Evolutionary conservation across 2,113 vertebrate species (phyloP).

Genomic region (Nematolebias whitei): DNA sequence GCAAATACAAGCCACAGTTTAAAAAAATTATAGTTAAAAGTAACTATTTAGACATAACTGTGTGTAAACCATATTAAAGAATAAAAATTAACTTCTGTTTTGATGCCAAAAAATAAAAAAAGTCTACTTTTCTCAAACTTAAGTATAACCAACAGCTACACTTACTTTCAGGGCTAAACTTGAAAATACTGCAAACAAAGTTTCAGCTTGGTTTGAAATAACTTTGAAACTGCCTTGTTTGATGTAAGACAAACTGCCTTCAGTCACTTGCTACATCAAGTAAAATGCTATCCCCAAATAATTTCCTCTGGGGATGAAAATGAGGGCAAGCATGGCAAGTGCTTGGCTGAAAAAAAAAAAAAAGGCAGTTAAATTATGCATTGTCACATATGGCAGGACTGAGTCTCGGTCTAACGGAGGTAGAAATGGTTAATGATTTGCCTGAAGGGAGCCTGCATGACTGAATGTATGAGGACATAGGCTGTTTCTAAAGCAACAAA

Average conservation of each 20-base stretch:
- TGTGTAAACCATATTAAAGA: not conserved
- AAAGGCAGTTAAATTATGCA: slow-evolving; percentile 79
- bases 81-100: not conserved
- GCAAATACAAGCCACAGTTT: not conserved
- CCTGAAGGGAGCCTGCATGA: slow-evolving; percentile 65
- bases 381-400: slow-evolving; percentile 76
- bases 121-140: not conserved
- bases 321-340: slow-evolving; percentile 70
- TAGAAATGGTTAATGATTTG: slow-evolving; percentile 79
- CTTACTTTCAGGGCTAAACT: not conserved
- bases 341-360: slow-evolving; percentile 43
- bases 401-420: slow-evolving; percentile 66
- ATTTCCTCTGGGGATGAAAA: slow-evolving; percentile 57
- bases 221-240: slow-evolving; percentile 24
- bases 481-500: slow-evolving; percentile 60
- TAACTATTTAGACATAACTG: not conserved
- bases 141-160: not conserved
- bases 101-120: not conserved
- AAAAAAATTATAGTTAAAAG: not conserved
- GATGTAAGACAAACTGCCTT: slow-evolving; percentile 20
- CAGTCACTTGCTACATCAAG: slow-evolving; percentile 13
- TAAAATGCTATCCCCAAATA: slow-evolving; percentile 41
- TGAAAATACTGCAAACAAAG: not conserved
- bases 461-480: slow-evolving; percentile 57
- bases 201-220: slow-evolving; percentile 12